Base-by-base conservation (phyloP, 2,113 vertebrate genomes). In the Ageneiosus marmoratus region DNA sequence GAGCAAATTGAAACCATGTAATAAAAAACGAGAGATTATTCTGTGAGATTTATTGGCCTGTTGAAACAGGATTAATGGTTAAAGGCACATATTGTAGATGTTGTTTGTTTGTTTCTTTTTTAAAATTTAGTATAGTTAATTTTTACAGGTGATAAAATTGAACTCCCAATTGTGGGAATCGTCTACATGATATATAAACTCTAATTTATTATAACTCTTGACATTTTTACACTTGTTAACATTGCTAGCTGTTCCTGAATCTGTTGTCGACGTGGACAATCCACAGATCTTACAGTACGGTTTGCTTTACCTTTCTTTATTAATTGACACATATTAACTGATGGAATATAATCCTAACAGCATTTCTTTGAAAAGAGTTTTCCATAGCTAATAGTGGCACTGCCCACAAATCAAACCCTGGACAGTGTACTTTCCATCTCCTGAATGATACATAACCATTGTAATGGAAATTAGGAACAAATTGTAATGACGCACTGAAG, bases 401-500 rank as follows among this genome's bases (percentile, higher is more conserved):
- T 48, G 10, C n/a, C 13, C 69, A 50, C 13, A 50, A 73, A 73
- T 73, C 44, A 73, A 73, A 46, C 44, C 41, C n/a, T 70, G 34
- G 44, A 44, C 67, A 41, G 34, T 44, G 69, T 27, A 50, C 22
- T 74, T 50, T 51, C 5, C n/a, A 74, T 60, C 20, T 48, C 41
- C 15, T 58, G 32, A 58, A 58, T 81, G 46, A 58, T 27, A 70
- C 9, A 20, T 34, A 80, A 58, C 69, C 62, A 75, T 72, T 81
- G 78, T 20, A 84, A 32, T 80, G 80, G 86, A 76, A 77, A 81
- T 85, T 69, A 18, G 3, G 44, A n/a, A 69, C 29, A 18, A 65
- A 65, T 22, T 80, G 20, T 62, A 1, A 50, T 75, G 60, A 77
- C 67, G 72, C 50, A 70, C 73, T 82, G 46, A 53, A 76, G 77